Conservation (phyloP, 2,797 vertebrate genomes). For the Amblyopsis hoosieri region DNA sequence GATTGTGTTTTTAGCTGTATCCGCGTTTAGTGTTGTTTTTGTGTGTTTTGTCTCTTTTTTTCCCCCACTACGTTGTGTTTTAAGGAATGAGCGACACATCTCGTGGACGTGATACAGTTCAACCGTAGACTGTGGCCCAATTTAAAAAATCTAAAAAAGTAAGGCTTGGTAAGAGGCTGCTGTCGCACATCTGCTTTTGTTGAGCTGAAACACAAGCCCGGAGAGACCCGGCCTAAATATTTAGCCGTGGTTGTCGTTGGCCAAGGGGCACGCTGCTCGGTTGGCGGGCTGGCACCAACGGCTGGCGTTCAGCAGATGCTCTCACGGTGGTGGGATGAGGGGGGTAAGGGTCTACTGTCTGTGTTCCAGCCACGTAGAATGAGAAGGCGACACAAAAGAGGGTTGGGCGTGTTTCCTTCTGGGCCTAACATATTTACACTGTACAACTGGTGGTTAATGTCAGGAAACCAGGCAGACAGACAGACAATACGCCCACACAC, state of each 20-base stretch:
- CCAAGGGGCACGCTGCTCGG: conserved; percentile 50
- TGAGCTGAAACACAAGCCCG: conserved; percentile 26
- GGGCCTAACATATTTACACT: no score
- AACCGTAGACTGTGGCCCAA: neutral
- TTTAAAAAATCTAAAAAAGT: no score
- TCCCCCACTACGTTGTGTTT: neutral
- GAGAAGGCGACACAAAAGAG: conserved; percentile 14
- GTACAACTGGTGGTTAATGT: neutral
- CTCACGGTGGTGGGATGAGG: conserved; percentile 41
- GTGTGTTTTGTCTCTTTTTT: no score
- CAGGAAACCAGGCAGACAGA: neutral
- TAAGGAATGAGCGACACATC: neutral
- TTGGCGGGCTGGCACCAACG: conserved; percentile 45
- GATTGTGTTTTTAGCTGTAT: neutral
- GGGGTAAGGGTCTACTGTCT: conserved; percentile 19
- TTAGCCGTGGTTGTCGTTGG: conserved; percentile 44
- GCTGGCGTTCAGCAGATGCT: conserved; percentile 44
- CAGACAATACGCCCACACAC: conserved; percentile 1
- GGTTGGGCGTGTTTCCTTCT: conserved; percentile 12
- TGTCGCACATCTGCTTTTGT: conserved; percentile 54
- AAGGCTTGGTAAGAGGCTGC: conserved; percentile 27
- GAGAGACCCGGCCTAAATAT: conserved; percentile 41
- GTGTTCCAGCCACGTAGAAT: conserved; percentile 24
- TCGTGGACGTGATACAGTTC: conserved; percentile 14
- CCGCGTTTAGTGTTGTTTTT: no score